phyloP scores from a whole-genome alignment of 2,113 vertebrate species.

The Scalopus aquaticus region DNA sequence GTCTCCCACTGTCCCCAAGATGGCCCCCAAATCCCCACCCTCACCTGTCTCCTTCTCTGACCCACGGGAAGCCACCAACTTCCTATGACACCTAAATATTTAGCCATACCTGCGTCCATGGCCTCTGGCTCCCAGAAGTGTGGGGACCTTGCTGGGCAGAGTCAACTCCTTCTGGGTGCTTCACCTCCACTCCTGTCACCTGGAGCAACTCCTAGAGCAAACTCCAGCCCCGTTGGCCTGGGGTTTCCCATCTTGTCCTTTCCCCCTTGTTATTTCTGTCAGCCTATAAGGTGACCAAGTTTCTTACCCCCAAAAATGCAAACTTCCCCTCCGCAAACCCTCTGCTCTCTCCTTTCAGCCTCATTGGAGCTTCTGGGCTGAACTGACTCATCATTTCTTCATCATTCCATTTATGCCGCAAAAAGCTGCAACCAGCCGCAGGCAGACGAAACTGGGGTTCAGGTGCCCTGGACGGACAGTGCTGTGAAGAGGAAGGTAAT shows the following conservation, averaged over 20 bases:
- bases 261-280: neutral
- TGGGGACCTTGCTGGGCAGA: neutral
- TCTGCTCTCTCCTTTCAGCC: neutral
- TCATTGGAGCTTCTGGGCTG: neutral
- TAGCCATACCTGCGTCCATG: neutral
- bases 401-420: rapidly evolving
- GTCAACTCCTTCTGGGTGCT: neutral
- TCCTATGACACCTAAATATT: neutral
- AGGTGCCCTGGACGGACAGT: neutral
- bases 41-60: neutral
- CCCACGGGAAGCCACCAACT: neutral
- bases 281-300: neutral
- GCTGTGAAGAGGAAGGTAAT: neutral
- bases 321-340: neutral
- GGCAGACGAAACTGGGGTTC: neutral
- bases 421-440: neutral
- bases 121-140: neutral
- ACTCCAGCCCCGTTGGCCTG: too few species aligned
- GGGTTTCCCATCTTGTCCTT: neutral
- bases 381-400: too few species aligned
- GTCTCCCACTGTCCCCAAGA: neutral
- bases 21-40: neutral
- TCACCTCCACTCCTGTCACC: neutral
- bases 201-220: neutral
- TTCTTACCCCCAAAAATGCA: neutral